Evolutionary conservation across 2,113 vertebrate genomes (phyloP), one percentile per base, ranked within the genome.

Genomic region (Osmerus mordax): DNA sequence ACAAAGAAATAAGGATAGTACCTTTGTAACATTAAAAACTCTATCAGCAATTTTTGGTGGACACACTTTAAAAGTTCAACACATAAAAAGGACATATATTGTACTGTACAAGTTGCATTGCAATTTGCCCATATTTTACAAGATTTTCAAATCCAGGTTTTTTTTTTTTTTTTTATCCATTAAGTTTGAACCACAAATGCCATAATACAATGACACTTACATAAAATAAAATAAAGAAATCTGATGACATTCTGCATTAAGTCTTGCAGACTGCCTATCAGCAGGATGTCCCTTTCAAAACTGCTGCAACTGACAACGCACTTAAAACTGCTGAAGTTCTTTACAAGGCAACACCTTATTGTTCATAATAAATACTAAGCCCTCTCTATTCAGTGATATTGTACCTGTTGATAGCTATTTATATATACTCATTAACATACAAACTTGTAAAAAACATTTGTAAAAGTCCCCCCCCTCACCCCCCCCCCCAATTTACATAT

Each of bases 51-150:
- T 87, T 93, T 93, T 91, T 89, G 91, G 87, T 91, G 88, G 88
- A 94, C 87, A 94, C 87, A 87, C 83, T 90, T 91, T 83, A 83
- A 87, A 87, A 86, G 84, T 86, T 91, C 86, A 93, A 94, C 89
- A 94, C 87, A 90, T 95, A 92, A 89, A 91, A 91, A 92, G 93
- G 85, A 93, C 87, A 90, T 91, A 95, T 91, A 94, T 93, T 91
- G 71, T 82, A 85, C 92, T 93, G 91, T 92, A 94, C 93, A 94
- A 94, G 92, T 94, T 96, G 94, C 94, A 97, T 94, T 98, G 95
- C 95, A 96, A 94, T 96, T 92, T 97, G 93, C 95, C 95, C 91
- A 72, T 91, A 93, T 88, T 92, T 93, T 92, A 94, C 91, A 93
- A 89, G 88, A 94, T 87, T 91, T 90, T 90, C 70, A 91, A 83